Base-by-base conservation (phyloP, 2,113 vertebrate genomes). In the Tachycineta bicolor region DNA sequence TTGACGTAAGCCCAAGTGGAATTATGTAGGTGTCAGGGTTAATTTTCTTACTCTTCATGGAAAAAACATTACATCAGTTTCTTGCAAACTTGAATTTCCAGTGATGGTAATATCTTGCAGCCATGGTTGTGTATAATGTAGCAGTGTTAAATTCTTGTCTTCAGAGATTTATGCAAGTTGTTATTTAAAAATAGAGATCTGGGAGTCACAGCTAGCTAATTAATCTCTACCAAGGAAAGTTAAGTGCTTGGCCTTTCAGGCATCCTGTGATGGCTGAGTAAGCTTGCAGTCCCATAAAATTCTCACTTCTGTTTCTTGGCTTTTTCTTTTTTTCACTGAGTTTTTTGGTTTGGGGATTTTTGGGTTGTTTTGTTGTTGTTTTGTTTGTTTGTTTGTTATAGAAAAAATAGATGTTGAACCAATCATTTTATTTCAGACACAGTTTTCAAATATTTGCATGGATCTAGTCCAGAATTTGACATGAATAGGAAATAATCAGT, bases 161-260 rank as follows among this genome's bases (percentile, higher is more conserved):
- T 97, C 70, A 20, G 96, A 97, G 96, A 97, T 97, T 97, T 95
- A 96, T 95, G 79, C 93, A 95, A 97, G 96, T 94, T 50, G 37
- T 98, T 97, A 97, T 96, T 98, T 98, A 97, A 98, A 97, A 97
- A 96, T 83, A 97, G 95, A 98, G 95, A 98, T 95, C 96, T 94
- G 94, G 94, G 93, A 96, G 94, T 97, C 96, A 97, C 90, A 98
- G 96, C 95, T 95, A 96, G 94, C 95, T 98, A 97, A 97, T 98
- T 97, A 97, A 97, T 97, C 94, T 96, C 78, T 95, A 92, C 90
- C 89, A 97, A 91, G 86, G 88, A 95, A 97, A 97, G 63, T 52
- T 82, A 88, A 97, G 71, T 93, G 93, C 79, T 93, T 96, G 96
- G 96, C 97, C 88, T 97, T 97, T 91, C 93, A 96, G 94, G 89